A percentile compares a stretch with the other conserved stretches of the same genome.
These are phyloP conservation scores for Capitella teleta DNA, from an alignment of 1,140 invertebrate genomes.

Conservation along the genomic window DNA sequence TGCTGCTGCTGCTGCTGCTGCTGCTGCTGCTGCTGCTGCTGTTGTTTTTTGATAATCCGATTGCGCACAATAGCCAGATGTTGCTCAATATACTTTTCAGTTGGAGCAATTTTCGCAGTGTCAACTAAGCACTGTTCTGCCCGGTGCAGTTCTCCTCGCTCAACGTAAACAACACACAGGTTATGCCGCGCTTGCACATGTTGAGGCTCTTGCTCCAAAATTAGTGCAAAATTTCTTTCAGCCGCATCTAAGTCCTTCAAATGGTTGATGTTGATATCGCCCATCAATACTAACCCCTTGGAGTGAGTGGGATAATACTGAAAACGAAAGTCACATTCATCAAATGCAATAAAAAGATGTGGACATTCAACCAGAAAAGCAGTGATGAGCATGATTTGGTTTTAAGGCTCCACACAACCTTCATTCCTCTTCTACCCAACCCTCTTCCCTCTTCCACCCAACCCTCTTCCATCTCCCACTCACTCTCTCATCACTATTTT, in stretches of 20 bases:
- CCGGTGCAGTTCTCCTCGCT: slow-evolving; percentile 66
- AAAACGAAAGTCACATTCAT: slow-evolving; percentile 12
- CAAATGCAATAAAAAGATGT: no score
- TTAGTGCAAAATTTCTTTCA: slow-evolving; percentile 70
- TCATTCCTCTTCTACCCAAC: no score
- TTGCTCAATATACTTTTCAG: slow-evolving; percentile 78
- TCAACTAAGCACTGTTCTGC: slow-evolving; percentile 73
- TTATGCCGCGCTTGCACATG: slow-evolving; percentile 93
- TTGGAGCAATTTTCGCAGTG: slow-evolving; percentile 60
- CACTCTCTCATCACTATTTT: no score
- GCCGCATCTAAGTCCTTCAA: slow-evolving; percentile 66
- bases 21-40: no score
- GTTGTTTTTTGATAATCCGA: no score
- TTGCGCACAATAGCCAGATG: slow-evolving; percentile 76
- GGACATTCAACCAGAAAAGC: no score
- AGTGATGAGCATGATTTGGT: no score
- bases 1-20: no score
- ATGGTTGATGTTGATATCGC: slow-evolving; percentile 93
- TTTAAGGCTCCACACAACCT: no score
- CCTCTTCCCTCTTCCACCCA: no score
- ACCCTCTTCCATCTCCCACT: no score
- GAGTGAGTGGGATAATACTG: slow-evolving; percentile 85
- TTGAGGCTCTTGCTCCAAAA: slow-evolving; percentile 72
- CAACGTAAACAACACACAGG: slow-evolving; percentile 88
- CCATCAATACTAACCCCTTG: slow-evolving; percentile 84